Base-by-base conservation (phyloP, 2,888 invertebrate species). In the Mimumesa dahlbomi region DNA sequence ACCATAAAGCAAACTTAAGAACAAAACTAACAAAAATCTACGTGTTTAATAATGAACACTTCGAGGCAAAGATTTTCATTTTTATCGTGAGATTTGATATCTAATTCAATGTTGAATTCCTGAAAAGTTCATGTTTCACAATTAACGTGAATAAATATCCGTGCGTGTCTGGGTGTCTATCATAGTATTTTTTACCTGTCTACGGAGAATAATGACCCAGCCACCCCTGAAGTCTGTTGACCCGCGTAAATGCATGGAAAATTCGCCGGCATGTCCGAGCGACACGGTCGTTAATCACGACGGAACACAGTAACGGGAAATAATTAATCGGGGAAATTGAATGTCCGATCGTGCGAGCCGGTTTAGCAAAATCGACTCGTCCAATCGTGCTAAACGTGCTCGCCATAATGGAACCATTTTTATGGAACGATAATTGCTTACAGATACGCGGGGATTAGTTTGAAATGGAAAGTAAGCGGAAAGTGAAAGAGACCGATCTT, bases 381-480 rank as follows among this genome's bases (percentile, higher is more conserved):
- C 9, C 29, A 40, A 46, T 43, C 9, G 6, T 2, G 34, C 5
- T 2, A 22, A 25, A 57, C 34, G 22, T 34, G 43, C 31, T 19
- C 31, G 19, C 21, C 31, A 16, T 43, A 70, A 66, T 43, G 48
- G 68, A 65, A 48, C 42, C 5, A 45, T 45, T 53, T 48, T 69
- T 59, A 42, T 57, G 25, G n/a, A 40, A 46, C 56, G 42, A 62
- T 73, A 69, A 65, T 67, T 21, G 62, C 29, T 16, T 16, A 18
- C 16, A 14, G 14, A 65, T 25, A 75, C 48, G 58, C 56, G 48
- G 67, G 57, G 62, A 73, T 73, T 71, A 58, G 68, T 43, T 59
- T 49, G 75, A 82, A 77, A 82, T 79, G 82, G 84, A 84, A 84
- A 84, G 84, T 72, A 62, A 74, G 71, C 71, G 70, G 76, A 82